Conservation (phyloP, 2,797 vertebrate genomes). For the Peromyscus melanophrys region DNA sequence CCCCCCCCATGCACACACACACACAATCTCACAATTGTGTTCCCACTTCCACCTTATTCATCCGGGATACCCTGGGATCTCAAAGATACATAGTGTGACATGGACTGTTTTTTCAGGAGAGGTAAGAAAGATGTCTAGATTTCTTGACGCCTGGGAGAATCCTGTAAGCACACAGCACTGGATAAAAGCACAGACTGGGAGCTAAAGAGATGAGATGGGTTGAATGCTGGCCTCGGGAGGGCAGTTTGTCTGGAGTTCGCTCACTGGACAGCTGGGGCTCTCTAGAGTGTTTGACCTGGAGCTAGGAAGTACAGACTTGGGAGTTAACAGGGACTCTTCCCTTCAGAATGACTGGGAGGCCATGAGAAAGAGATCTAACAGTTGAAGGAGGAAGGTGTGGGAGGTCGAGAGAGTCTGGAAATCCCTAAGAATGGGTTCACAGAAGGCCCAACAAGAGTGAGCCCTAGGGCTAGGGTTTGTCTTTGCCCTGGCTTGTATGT, state of each 20-base stretch:
- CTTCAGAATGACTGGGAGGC: not conserved
- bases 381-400: not conserved
- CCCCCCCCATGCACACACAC: no score
- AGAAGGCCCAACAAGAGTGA: not conserved
- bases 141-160: not conserved
- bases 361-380: not conserved
- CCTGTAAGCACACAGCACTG: not conserved
- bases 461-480: not conserved
- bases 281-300: not conserved
- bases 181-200: not conserved
- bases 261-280: not conserved
- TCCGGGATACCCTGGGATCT: not conserved
- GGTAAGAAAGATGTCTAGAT: constrained; percentile 3
- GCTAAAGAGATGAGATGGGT: not conserved
- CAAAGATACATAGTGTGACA: not conserved
- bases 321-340: not conserved
- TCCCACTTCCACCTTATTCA: not conserved
- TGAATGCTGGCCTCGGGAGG: not conserved
- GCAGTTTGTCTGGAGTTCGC: not conserved
- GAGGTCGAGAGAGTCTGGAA: not conserved
- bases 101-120: not conserved
- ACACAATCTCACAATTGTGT: not conserved
- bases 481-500: not conserved
- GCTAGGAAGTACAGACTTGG: not conserved
- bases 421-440: not conserved